These are phyloP conservation scores for Scaptomyza flava DNA, from an alignment of 2,888 invertebrate species.

Conservation along the genomic window DNA sequence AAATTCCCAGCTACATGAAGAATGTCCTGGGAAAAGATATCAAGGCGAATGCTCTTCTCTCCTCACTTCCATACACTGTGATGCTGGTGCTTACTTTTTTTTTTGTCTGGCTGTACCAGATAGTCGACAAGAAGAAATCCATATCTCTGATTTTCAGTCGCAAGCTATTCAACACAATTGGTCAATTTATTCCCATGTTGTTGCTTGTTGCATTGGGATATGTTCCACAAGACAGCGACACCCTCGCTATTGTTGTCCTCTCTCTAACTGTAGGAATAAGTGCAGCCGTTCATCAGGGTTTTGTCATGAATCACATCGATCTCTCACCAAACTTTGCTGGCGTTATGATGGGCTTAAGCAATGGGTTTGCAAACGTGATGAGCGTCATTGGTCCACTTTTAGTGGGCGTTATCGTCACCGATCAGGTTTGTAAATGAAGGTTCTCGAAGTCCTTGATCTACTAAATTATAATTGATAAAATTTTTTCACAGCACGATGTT, in stretches of 20 bases:
- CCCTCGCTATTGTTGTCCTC: slow-evolving; percentile 85
- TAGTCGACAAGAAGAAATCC: slow-evolving; percentile 76
- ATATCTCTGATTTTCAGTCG: slow-evolving; percentile 82
- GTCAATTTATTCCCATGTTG: slow-evolving; percentile 86
- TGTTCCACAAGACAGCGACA: slow-evolving; percentile 79
- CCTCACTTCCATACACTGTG: slow-evolving; percentile 86
- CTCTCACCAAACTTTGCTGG: slow-evolving; percentile 89
- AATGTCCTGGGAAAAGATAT: slow-evolving; percentile 89
- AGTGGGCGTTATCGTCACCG: slow-evolving; percentile 86
- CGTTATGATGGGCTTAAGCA: slow-evolving; percentile 89
- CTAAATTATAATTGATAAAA: background rate
- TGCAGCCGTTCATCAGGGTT: slow-evolving; percentile 86
- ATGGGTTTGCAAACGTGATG: slow-evolving; percentile 87
- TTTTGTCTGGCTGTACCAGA: slow-evolving; percentile 86
- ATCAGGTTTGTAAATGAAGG: slow-evolving; percentile 84
- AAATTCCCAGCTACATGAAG: slow-evolving; percentile 89
- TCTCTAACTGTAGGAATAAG: slow-evolving; percentile 87
- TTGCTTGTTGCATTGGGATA: slow-evolving; percentile 86
- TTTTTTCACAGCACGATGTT: slow-evolving; percentile 86
- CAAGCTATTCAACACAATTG: slow-evolving; percentile 83
- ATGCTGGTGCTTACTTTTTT: slow-evolving; percentile 85
- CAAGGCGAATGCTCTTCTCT: slow-evolving; percentile 86
- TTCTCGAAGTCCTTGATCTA: background rate
- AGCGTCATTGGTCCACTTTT: slow-evolving; percentile 88
- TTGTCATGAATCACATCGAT: slow-evolving; percentile 88